A percentile compares a stretch with the other conserved stretches of the same genome.
Evolutionary conservation across 92 coral and sea anemone species (phyloP).

Genomic region (Zoanthus sociatus): DNA sequence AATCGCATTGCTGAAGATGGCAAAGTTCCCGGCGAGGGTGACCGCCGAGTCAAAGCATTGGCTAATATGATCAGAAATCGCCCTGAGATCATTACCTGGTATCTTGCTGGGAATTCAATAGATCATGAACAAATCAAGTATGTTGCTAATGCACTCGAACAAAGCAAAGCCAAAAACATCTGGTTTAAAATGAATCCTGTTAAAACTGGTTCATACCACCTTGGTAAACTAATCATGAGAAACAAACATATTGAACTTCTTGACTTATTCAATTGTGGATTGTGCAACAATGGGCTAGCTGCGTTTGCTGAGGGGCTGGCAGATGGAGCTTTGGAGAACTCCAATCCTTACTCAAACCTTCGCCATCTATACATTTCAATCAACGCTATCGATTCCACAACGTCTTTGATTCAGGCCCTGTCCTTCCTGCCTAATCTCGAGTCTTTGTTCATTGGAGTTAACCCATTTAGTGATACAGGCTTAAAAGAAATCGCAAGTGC

Average conservation of each 20-base stretch:
- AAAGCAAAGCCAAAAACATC: conserved; percentile 60
- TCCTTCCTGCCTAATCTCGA: conserved; percentile 65
- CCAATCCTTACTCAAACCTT: conserved; percentile 53
- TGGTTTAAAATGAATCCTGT: conserved; percentile 75
- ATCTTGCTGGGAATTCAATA: conserved; percentile 68
- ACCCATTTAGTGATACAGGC: conserved; percentile 62
- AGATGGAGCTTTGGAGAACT: conserved; percentile 49
- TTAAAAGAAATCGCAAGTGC: conserved; percentile 46
- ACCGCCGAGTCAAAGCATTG: conserved; percentile 64
- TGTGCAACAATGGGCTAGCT: conserved; percentile 70
- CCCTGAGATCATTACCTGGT: conserved; percentile 70
- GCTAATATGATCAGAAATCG: conserved; percentile 70
- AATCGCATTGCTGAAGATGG: conserved; percentile 75
- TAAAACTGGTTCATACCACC: conserved; percentile 66
- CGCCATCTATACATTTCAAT: conserved; percentile 66
- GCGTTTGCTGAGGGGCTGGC: conserved; percentile 61
- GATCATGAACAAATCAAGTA: conserved; percentile 50
- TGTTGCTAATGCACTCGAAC: conserved; percentile 65
- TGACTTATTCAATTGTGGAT: conserved; percentile 69
- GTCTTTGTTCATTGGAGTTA: conserved; percentile 63
- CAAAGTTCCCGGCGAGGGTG: conserved; percentile 61
- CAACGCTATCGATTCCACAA: conserved; percentile 65
- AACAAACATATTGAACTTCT: conserved; percentile 58
- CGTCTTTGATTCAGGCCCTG: conserved; percentile 41
- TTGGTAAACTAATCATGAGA: conserved; percentile 67